Evolutionary conservation across 2,797 vertebrate species (phyloP).

Genomic region (Gallirallus australis): DNA sequence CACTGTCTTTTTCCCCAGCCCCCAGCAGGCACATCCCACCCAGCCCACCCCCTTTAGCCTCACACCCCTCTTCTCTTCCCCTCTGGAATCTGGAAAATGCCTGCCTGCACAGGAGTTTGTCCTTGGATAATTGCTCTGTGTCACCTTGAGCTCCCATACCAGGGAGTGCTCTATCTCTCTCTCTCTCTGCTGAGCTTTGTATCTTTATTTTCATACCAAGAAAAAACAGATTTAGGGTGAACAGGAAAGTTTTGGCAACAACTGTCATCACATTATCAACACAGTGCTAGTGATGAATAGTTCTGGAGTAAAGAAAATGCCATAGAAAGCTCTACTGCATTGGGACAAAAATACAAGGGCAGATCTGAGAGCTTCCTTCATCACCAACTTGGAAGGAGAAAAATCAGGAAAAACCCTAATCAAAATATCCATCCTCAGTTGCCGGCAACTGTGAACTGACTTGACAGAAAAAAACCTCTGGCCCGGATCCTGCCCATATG

Average conservation of each 20-base stretch:
- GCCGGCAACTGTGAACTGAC: background rate
- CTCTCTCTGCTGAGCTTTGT: slow-evolving; percentile 33
- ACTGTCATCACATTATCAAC: slow-evolving; percentile 72
- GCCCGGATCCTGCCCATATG: background rate
- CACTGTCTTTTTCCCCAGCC: slow-evolving; percentile 51
- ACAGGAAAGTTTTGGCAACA: slow-evolving; percentile 75
- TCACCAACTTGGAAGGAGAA: background rate
- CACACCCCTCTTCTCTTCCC: slow-evolving; percentile 2
- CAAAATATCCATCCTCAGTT: slow-evolving; percentile 19
- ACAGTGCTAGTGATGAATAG: slow-evolving; percentile 71
- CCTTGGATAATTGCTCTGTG: slow-evolving; percentile 57
- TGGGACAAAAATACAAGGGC: slow-evolving; percentile 39
- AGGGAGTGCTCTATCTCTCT: background rate
- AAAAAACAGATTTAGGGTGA: slow-evolving; percentile 69
- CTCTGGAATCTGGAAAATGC: slow-evolving; percentile 79
- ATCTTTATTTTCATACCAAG: slow-evolving; percentile 49
- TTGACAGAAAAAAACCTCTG: background rate
- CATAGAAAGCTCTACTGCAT: slow-evolving; percentile 28
- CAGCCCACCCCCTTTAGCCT: background rate
- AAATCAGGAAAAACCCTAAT: background rate
- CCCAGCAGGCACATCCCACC: slow-evolving; percentile 40
- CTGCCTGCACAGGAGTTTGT: slow-evolving; percentile 1
- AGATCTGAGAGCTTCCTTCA: slow-evolving; percentile 36
- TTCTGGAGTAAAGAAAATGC: slow-evolving; percentile 44
- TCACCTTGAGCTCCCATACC: slow-evolving; percentile 55